Base-by-base conservation (phyloP, 2,888 invertebrate species). In the Leptinotarsa haldemani region DNA sequence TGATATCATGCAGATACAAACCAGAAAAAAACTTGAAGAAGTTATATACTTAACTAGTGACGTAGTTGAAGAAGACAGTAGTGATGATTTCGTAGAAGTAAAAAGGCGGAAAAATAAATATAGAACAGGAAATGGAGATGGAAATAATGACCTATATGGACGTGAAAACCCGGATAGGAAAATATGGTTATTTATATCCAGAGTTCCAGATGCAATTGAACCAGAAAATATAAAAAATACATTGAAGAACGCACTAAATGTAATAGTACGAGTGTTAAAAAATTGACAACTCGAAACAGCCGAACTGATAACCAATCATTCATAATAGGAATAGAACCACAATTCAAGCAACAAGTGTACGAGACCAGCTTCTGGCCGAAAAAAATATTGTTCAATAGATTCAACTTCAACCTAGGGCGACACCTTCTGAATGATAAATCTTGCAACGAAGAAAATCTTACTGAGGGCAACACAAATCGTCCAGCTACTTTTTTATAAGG, bases 381-480 rank as follows among this genome's bases (percentile, higher is more conserved):
- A 18, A 65, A 65, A 13, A 65, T 65, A 65, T 47, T 65, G 18
- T 65, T 46, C 46, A 18, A 65, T 47, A 46, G 65, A 65, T 65
- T 65, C 47, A 65, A 65, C 46, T 65, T 65, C 65, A 65, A 65
- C 65, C 46, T 65, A 65, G 46, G 65, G 47, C 13, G 65, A n/a
- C n/a, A n/a, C n/a, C n/a, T n/a, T 30, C 40, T 64, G 15, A 65
- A 65, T 65, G 65, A 65, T n/a, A 18, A 65, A 65, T 18, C 65
- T 48, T 12, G 18, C 15, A 64, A 64, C 40, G 18, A 30, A 40
- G 40, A 9, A 25, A 64, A 25, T 30, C 40, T 18, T 47, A 47
- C 18, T 48, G 46, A 65, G 65, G 65, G 20, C 40, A 64, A 64
- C 64, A 30, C 64, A 16, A 65, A 65, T 48, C 65, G 65, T 7